Evolutionary conservation across 2,888 invertebrate species (phyloP), one percentile per base, ranked within the genome.

Genomic region (Ceraclea dissimilis): DNA sequence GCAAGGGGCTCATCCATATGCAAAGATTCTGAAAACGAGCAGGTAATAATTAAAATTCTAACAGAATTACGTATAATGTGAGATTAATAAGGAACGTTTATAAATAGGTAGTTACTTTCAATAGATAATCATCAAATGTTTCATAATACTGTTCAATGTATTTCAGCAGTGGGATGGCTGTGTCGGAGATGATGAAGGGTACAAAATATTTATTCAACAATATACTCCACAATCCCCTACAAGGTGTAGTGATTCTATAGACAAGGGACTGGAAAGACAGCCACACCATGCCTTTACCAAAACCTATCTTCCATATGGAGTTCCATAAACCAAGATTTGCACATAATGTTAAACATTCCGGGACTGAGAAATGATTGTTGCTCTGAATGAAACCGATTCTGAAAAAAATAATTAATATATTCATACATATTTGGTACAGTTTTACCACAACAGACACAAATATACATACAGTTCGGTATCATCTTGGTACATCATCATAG

Each of bases 121-220:
- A 70, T 63, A 81, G 71, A 53, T 69, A 71, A 17, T 73, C 74
- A 64, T 80, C 80, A 57, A 82, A 76, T 43, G 72, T 68, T 34
- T 74, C 67, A 52, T 81, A 74, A 62, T 79, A 77, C 31, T 74
- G 73, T 31, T 72, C 68, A 20, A 83, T 71, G 65, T 77, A 82
- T 62, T 78, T 74, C 63, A 73, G 69, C 62, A 75, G 71, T 52
- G 69, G 69, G 62, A 67, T 69, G 51, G 72, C 70, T 57, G 70
- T 65, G 56, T 68, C 66, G 8, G 54, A 56, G 5, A 76, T 73
- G 1, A 76, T 64, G 74, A 76, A 70, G 65, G 79, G 73, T 64
- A 77, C 66, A 67, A 74, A 70, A 71, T 73, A 72, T 60, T 75
- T 72, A 19, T 76, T 59, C 54, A 78, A 57, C 8, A 73, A 59